Percentiles rank a stretch among this genome's conserved stretches.
Evolutionary conservation across 2,888 invertebrate genomes (phyloP).

Genomic region (Agrotis exclamationis): DNA sequence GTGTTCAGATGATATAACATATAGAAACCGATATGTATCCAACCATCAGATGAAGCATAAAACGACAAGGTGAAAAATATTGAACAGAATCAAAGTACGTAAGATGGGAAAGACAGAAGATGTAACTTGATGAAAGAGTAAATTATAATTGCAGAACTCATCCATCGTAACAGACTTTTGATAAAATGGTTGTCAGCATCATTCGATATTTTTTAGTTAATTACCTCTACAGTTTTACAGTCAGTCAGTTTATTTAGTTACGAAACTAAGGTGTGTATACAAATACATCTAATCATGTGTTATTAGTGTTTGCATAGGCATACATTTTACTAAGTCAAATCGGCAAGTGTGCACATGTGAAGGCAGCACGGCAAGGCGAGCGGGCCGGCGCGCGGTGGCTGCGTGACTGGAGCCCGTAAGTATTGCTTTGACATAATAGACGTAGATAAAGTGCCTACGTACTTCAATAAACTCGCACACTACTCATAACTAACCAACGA

Average conservation of each 20-base stretch:
- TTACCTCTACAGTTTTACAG: constrained; percentile 6
- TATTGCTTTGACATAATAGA: constrained; percentile 78
- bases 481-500: constrained; percentile 24
- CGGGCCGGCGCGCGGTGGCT: constrained; percentile 64
- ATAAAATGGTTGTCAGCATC: no score
- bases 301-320: neutral
- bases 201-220: neutral
- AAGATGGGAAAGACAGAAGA: no score
- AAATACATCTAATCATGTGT: neutral
- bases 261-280: neutral
- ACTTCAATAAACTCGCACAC: constrained; percentile 45
- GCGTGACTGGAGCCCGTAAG: constrained; percentile 78
- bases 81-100: no score
- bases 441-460: constrained; percentile 66
- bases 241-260: no score
- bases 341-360: constrained; percentile 30
- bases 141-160: no score
- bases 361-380: constrained; percentile 62
- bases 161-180: no score
- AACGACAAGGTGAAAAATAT: no score
- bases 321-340: no score
- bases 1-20: no score
- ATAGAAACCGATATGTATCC: no score
- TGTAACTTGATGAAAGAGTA: no score
- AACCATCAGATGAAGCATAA: no score